A percentile compares a stretch with the other conserved stretches of the same genome.
phyloP scores from a whole-genome alignment of 2,797 vertebrate genomes.

The Parauchenoglanis punctatus region DNA sequence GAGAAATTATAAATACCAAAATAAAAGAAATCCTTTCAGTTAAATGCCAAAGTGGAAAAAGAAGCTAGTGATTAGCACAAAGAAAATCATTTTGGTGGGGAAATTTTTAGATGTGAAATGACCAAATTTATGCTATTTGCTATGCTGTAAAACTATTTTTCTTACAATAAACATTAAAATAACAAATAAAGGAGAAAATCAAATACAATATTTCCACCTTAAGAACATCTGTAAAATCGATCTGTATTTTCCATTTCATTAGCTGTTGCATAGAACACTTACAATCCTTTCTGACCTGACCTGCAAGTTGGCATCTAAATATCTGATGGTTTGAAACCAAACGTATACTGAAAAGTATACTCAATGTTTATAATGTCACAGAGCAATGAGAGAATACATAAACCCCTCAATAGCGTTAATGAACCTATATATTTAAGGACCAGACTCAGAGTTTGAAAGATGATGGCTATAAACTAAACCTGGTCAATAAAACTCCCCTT shows the following conservation, averaged over 20 bases:
- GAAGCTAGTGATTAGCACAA: not conserved
- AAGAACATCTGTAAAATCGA: not conserved
- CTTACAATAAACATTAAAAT: not conserved
- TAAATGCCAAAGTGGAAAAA: not conserved
- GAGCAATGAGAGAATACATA: not conserved
- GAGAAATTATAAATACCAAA: not conserved
- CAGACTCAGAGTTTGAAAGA: not conserved
- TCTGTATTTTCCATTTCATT: not conserved
- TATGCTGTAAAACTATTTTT: not conserved
- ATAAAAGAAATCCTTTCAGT: too few species aligned
- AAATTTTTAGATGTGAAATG: not conserved
- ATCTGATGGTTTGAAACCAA: not conserved
- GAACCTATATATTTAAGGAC: not conserved
- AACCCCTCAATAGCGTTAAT: not conserved
- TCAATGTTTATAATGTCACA: not conserved
- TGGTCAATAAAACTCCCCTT: conserved; percentile 9
- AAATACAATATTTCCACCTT: not conserved
- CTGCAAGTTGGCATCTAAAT: not conserved
- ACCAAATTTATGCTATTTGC: not conserved
- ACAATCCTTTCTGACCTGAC: not conserved
- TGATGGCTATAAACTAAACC: not conserved
- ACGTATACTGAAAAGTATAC: not conserved
- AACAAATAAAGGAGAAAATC: not conserved
- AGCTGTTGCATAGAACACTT: not conserved
- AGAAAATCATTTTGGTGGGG: not conserved